Evolutionary conservation across 2,888 invertebrate species (phyloP).

Genomic region (Laothoe populi): DNA sequence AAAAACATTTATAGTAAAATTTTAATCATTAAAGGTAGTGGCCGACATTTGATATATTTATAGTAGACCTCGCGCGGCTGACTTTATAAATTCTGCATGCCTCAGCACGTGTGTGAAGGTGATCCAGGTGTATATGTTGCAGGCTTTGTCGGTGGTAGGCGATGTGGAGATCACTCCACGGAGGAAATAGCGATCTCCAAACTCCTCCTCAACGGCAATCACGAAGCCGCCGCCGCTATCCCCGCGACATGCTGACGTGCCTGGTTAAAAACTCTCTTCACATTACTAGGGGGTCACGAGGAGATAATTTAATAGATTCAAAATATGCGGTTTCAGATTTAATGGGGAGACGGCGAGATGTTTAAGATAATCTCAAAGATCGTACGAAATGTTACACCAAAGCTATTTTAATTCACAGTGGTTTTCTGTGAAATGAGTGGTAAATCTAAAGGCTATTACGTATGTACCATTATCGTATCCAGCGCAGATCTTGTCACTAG

Average conservation of each 20-base stretch:
- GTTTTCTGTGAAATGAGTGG: no score
- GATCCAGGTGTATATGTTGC: slow-evolving; percentile 40
- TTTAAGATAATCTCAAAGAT: no score
- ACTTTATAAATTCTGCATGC: slow-evolving; percentile 43
- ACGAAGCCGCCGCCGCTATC: slow-evolving; percentile 55
- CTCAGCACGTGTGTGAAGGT: slow-evolving; percentile 46
- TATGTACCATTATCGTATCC: slow-evolving; percentile 51
- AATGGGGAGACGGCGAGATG: no score
- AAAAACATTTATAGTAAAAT: no score
- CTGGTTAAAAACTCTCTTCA: slow-evolving; percentile 20
- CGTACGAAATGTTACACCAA: no score
- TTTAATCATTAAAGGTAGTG: no score
- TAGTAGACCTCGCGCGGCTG: not conserved
- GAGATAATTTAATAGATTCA: no score
- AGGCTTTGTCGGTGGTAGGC: slow-evolving; percentile 41
- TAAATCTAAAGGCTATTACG: no score
- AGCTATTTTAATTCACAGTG: no score
- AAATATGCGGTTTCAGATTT: no score
- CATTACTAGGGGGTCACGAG: no score
- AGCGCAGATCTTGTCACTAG: slow-evolving; percentile 61
- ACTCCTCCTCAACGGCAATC: slow-evolving; percentile 33
- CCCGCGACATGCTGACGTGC: slow-evolving; percentile 47
- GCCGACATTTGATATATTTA: no score
- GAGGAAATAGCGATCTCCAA: slow-evolving; percentile 44
- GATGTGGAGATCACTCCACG: slow-evolving; percentile 54